phyloP scores from a whole-genome alignment of 2,888 invertebrate species.

The Dorcus parallelipipedus region DNA sequence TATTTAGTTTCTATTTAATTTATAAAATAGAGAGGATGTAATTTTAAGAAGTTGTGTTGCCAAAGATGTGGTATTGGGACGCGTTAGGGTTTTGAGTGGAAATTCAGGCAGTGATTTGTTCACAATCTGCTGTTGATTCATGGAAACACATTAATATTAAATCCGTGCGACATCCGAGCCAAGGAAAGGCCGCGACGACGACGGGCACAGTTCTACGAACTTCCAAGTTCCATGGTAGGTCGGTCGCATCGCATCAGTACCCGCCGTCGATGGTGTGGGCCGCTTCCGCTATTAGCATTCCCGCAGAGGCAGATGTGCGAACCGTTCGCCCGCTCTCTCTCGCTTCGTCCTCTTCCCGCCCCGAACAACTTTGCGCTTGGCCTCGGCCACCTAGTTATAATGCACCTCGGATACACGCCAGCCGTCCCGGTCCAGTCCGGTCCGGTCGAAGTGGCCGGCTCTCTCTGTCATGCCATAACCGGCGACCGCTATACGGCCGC shows the following conservation, averaged over 20 bases:
- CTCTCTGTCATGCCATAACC: background rate
- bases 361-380: slow-evolving; percentile 9
- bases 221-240: slow-evolving; percentile 11
- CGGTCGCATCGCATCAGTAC: slow-evolving; percentile 7
- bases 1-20: no score
- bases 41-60: no score
- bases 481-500: no score
- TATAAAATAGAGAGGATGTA: no score
- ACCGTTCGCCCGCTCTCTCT: slow-evolving; percentile 22
- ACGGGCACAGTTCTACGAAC: slow-evolving; percentile 12
- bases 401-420: slow-evolving; percentile 11
- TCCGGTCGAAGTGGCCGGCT: background rate
- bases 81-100: no score
- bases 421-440: slow-evolving; percentile 10
- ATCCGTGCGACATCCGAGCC: slow-evolving; percentile 16
- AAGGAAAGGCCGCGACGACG: slow-evolving; percentile 11
- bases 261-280: slow-evolving; percentile 29
- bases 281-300: slow-evolving; percentile 43
- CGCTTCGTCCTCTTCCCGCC: slow-evolving; percentile 4
- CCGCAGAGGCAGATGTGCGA: slow-evolving; percentile 41
- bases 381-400: slow-evolving; percentile 17
- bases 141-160: slow-evolving; percentile 22
- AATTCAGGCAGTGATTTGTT: background rate
- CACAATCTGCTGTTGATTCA: slow-evolving; percentile 19
- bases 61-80: no score